Conservation (phyloP, 37 sponge, comb jelly and placozoan genomes). For the Petrosia ficiformis region DNA sequence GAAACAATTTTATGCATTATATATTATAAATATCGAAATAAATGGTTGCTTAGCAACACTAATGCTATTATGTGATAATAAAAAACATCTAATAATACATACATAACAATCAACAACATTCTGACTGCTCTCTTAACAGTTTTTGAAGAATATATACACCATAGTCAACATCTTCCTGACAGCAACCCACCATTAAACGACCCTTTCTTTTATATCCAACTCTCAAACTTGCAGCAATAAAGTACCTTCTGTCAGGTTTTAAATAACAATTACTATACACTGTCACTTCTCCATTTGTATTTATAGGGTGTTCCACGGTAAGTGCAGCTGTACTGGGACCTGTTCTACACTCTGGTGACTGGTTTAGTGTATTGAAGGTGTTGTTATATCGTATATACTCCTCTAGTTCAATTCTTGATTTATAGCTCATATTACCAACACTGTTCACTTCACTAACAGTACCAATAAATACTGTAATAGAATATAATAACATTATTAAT, state of each 20-base stretch:
- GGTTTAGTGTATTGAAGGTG: not conserved
- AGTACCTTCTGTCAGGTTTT: not conserved
- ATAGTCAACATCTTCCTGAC: conserved; percentile 3
- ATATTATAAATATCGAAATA: too few relatives aligned
- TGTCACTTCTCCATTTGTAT: not conserved
- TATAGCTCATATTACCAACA: not conserved
- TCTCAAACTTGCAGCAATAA: not conserved
- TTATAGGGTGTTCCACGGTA: not conserved
- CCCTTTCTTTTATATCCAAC: not conserved
- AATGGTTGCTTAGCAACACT: too few relatives aligned
- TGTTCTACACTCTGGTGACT: not conserved
- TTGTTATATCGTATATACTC: not conserved
- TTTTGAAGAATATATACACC: not conserved
- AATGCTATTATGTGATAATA: too few relatives aligned
- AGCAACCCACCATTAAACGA: not conserved
- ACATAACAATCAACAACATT: too few relatives aligned
- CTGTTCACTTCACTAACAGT: not conserved
- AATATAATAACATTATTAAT: too few relatives aligned
- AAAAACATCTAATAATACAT: too few relatives aligned
- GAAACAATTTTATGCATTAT: too few relatives aligned
- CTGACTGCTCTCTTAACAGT: too few relatives aligned
- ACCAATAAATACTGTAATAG: not conserved
- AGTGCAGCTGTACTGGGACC: not conserved
- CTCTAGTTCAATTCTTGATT: not conserved
- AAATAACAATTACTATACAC: not conserved